phyloP scores from a whole-genome alignment of 2,113 vertebrate genomes.

The Prochilodus magdalenae region DNA sequence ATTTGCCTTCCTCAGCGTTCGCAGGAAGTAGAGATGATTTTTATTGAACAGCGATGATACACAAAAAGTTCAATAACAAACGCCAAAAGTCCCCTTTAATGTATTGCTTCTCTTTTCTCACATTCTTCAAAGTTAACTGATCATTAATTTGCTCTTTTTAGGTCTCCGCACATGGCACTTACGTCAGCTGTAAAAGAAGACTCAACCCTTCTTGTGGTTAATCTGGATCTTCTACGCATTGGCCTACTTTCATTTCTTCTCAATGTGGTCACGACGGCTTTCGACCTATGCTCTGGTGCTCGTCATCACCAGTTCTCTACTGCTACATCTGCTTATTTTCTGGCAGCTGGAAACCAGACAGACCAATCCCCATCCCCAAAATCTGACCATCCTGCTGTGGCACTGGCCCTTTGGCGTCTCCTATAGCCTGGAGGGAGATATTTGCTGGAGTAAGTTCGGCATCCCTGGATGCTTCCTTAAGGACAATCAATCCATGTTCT shows the following conservation, averaged over 20 bases:
- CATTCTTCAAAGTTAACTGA: no score
- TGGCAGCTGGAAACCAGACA: background rate
- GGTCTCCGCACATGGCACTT: background rate
- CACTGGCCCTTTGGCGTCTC: constrained; percentile 80
- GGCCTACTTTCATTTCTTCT: background rate
- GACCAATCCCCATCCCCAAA: constrained; percentile 14
- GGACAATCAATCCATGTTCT: constrained; percentile 62
- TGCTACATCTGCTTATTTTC: background rate
- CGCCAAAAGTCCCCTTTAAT: no score
- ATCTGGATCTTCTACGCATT: background rate
- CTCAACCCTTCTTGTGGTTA: background rate
- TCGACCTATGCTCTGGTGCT: background rate
- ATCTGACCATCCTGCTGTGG: constrained; percentile 82
- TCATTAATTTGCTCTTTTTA: no score
- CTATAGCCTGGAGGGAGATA: constrained; percentile 63
- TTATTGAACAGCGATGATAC: no score
- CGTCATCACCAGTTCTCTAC: background rate
- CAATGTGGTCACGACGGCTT: background rate
- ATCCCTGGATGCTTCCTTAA: constrained; percentile 78
- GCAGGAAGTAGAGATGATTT: no score
- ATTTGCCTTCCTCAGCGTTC: no score
- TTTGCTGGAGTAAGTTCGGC: constrained; percentile 70
- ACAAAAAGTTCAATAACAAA: no score
- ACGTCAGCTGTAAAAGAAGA: background rate
- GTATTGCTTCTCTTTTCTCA: no score